phyloP scores from a whole-genome alignment of 2,113 vertebrate species.

The Pluvialis apricaria region DNA sequence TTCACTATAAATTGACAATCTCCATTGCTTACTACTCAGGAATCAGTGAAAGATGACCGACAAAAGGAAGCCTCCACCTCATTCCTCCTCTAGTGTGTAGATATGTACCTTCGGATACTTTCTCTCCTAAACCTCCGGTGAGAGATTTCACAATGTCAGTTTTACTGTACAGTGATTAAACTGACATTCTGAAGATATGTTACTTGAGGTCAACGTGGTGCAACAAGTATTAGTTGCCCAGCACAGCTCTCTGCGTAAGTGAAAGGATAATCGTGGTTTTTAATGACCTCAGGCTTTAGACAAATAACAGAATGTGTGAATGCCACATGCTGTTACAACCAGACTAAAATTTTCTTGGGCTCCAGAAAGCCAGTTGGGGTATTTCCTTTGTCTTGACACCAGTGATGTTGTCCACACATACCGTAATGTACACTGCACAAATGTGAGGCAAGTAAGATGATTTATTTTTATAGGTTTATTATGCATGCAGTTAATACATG shows the following conservation, averaged over 20 bases:
- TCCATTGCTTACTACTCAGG: neutral
- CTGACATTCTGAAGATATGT: neutral
- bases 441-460: neutral
- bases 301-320: constrained; percentile 10
- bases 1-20: neutral
- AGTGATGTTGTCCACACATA: neutral
- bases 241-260: neutral
- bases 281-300: constrained; percentile 26
- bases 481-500: constrained; percentile 32
- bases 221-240: constrained; percentile 38
- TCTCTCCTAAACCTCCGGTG: neutral
- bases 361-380: neutral
- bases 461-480: constrained; percentile 29
- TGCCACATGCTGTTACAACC: neutral
- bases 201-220: neutral
- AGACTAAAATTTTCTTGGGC: neutral
- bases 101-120: neutral
- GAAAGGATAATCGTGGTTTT: constrained; percentile 1
- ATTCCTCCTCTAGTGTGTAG: neutral
- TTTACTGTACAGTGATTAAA: neutral
- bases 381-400: constrained; percentile 26
- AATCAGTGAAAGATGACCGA: neutral
- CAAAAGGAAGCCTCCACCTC: neutral
- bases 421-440: neutral
- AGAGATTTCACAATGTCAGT: neutral